A percentile compares a stretch with the other conserved stretches of the same genome.
Conservation (phyloP, 2,113 vertebrate species). For the Coreoperca whiteheadi region DNA sequence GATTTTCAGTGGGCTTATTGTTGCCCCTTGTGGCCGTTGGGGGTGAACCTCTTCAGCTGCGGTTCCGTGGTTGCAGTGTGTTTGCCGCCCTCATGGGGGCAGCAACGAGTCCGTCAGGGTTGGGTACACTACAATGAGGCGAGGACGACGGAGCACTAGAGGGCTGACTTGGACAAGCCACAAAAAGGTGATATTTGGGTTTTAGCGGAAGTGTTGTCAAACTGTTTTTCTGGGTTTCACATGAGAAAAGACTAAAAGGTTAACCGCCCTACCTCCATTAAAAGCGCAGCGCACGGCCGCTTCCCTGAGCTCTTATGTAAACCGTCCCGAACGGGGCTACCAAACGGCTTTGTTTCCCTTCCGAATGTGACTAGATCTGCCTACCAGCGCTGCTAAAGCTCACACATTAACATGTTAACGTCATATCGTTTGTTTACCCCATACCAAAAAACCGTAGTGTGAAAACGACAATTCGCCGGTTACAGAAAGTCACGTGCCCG, state of each 20-base stretch:
- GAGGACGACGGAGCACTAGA: too few relatives aligned
- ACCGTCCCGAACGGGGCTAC: too few relatives aligned
- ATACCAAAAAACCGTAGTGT: too few relatives aligned
- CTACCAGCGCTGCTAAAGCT: not conserved
- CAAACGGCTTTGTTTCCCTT: not conserved
- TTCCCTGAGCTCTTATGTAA: not conserved
- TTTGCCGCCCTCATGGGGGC: not conserved
- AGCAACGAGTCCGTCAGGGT: not conserved
- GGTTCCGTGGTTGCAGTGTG: not conserved
- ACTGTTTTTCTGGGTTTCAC: not conserved
- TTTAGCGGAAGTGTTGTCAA: not conserved
- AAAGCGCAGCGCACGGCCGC: not conserved
- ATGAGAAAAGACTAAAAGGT: not conserved
- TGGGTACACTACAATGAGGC: too few relatives aligned
- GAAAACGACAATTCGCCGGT: not conserved
- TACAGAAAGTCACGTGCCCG: not conserved
- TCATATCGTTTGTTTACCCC: not conserved
- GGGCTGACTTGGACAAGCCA: not conserved
- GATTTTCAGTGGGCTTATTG: not conserved
- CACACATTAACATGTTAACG: not conserved
- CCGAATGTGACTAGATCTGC: not conserved
- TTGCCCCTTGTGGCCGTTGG: not conserved
- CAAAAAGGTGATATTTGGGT: too few relatives aligned
- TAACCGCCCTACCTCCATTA: not conserved
- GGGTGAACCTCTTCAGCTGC: too few relatives aligned